Percentiles rank a stretch among this genome's conserved stretches.
phyloP scores from a whole-genome alignment of 2,113 vertebrate genomes.

The Pterophyllum scalare region DNA sequence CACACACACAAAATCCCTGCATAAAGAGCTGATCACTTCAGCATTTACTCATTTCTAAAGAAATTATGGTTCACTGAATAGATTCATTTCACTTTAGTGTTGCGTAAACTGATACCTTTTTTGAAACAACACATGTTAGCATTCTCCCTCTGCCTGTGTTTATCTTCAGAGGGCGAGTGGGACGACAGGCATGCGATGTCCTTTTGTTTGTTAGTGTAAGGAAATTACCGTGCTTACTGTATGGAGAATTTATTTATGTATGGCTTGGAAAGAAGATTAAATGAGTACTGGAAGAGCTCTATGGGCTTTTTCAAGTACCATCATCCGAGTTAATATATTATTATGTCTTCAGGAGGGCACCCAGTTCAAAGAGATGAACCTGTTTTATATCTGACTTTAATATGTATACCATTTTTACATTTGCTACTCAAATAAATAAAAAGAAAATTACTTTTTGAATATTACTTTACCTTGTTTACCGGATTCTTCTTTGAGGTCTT shows the following conservation, averaged over 20 bases:
- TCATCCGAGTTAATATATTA: neutral
- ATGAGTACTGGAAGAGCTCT: neutral
- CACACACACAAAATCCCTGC: neutral
- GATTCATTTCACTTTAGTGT: neutral
- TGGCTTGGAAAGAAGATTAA: neutral
- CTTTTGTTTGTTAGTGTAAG: conserved; percentile 2
- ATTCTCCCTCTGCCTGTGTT: neutral
- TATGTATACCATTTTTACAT: neutral
- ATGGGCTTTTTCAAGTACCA: neutral
- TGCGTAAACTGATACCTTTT: neutral
- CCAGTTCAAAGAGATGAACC: neutral
- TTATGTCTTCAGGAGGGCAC: neutral
- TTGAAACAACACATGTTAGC: neutral
- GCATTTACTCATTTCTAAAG: neutral
- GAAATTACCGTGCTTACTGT: neutral
- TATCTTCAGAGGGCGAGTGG: neutral
- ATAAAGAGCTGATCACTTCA: neutral
- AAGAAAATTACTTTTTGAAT: neutral
- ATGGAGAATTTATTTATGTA: neutral
- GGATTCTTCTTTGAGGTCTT: conserved; percentile 60
- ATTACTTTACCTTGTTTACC: conserved; percentile 60
- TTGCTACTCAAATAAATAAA: neutral
- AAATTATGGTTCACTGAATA: neutral
- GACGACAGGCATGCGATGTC: neutral
- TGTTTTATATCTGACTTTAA: neutral